phyloP scores from a whole-genome alignment of 1,140 invertebrate genomes.

The Cyclina sinensis region DNA sequence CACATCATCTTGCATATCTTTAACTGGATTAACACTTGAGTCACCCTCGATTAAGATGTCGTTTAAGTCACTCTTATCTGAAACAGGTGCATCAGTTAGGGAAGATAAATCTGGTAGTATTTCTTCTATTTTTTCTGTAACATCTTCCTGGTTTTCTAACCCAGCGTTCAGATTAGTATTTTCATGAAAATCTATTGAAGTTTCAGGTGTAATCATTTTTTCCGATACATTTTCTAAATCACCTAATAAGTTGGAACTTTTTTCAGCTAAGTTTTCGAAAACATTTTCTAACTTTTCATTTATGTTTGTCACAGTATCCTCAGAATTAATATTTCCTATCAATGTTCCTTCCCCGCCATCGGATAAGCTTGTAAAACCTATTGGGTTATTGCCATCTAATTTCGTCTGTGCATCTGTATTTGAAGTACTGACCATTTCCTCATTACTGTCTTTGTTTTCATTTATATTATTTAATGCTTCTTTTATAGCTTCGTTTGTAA shows the following conservation, averaged over 20 bases:
- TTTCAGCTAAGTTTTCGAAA: background rate
- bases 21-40: background rate
- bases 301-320: background rate
- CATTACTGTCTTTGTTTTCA: background rate
- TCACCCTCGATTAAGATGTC: background rate
- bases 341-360: background rate
- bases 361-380: background rate
- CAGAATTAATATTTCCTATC: background rate
- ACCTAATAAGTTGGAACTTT: background rate
- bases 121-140: background rate
- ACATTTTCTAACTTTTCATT: background rate
- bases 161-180: background rate
- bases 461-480: background rate
- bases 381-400: background rate
- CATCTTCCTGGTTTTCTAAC: background rate
- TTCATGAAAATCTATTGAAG: background rate
- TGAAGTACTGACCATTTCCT: background rate
- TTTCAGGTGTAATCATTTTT: background rate
- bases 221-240: background rate
- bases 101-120: background rate
- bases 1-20: background rate
- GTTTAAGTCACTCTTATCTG: background rate
- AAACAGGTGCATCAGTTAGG: background rate
- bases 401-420: background rate
- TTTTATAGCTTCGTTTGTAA: background rate